phyloP scores from a whole-genome alignment of 2,113 vertebrate species.

The Siniperca chuatsi region DNA sequence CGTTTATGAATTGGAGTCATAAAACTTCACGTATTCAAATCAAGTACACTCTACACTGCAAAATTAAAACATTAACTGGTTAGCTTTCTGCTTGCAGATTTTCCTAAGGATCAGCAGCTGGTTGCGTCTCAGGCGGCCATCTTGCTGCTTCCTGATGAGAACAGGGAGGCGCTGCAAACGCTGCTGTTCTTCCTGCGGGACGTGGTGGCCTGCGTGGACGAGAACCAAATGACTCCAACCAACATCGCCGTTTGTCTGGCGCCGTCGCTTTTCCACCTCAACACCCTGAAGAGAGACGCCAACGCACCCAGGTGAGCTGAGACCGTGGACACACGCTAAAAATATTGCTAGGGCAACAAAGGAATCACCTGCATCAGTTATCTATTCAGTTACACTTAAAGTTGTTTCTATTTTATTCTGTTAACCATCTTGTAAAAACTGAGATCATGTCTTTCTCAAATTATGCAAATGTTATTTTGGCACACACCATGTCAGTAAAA shows the following conservation, averaged over 20 bases:
- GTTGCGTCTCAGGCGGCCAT: slow-evolving; percentile 88
- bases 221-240: slow-evolving; percentile 93
- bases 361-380: too few relatives aligned
- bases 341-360: too few relatives aligned
- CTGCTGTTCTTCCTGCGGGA: slow-evolving; percentile 89
- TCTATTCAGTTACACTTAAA: not conserved
- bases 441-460: not conserved
- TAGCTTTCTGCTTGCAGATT: slow-evolving; percentile 71
- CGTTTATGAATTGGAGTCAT: too few relatives aligned
- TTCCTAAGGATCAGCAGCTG: slow-evolving; percentile 90
- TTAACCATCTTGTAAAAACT: not conserved
- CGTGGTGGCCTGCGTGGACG: slow-evolving; percentile 86
- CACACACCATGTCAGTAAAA: not conserved
- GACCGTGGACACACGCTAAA: not conserved
- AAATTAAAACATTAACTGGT: not conserved
- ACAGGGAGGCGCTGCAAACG: slow-evolving; percentile 87
- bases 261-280: slow-evolving; percentile 92
- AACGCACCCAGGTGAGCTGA: slow-evolving; percentile 80
- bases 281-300: slow-evolving; percentile 84
- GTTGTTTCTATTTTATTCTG: not conserved
- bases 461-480: not conserved
- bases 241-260: slow-evolving; percentile 92
- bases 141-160: slow-evolving; percentile 90
- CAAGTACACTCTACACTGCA: not conserved
- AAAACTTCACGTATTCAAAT: not conserved